phyloP scores from a whole-genome alignment of 2,797 vertebrate genomes.

The Chaunax sp. region DNA sequence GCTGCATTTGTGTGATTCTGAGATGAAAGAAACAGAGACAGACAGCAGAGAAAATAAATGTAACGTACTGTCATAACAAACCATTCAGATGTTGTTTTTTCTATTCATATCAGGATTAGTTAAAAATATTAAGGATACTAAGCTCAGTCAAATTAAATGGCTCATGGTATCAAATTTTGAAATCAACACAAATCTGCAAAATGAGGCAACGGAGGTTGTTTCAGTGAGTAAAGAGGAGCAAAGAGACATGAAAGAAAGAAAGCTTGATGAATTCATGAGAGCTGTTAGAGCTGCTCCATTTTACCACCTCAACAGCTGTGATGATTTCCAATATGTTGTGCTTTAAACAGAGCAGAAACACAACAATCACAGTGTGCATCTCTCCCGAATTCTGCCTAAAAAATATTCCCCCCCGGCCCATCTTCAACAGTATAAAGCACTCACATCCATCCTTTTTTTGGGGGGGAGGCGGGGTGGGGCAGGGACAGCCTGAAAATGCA shows the following conservation, averaged over 20 bases:
- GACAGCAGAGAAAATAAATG: not conserved
- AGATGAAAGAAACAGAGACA: not conserved
- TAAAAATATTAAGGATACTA: not conserved
- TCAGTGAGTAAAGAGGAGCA: slow-evolving; percentile 10
- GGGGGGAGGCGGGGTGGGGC: too few species aligned
- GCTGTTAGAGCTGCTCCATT: slow-evolving; percentile 25
- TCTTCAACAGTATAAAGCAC: too few species aligned
- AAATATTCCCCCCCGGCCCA: too few species aligned
- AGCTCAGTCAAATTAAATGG: too few species aligned
- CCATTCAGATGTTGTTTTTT: not conserved
- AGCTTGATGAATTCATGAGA: slow-evolving; percentile 26
- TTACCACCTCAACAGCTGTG: slow-evolving; percentile 35
- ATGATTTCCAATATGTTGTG: slow-evolving; percentile 36
- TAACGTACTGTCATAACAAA: not conserved
- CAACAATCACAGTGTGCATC: not conserved
- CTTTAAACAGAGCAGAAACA: slow-evolving; percentile 14
- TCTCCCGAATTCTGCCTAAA: not conserved
- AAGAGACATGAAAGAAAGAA: slow-evolving; percentile 21
- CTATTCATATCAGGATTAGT: not conserved
- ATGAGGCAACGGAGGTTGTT: not conserved
- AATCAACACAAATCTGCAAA: slow-evolving; percentile 23
- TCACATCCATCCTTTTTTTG: too few species aligned
- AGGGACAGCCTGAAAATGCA: too few species aligned
- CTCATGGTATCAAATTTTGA: not conserved
- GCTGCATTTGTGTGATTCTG: slow-evolving; percentile 86